Evolutionary conservation across 2,888 invertebrate species (phyloP), one percentile per base, ranked within the genome.

Genomic region (Cosmia trapezina): DNA sequence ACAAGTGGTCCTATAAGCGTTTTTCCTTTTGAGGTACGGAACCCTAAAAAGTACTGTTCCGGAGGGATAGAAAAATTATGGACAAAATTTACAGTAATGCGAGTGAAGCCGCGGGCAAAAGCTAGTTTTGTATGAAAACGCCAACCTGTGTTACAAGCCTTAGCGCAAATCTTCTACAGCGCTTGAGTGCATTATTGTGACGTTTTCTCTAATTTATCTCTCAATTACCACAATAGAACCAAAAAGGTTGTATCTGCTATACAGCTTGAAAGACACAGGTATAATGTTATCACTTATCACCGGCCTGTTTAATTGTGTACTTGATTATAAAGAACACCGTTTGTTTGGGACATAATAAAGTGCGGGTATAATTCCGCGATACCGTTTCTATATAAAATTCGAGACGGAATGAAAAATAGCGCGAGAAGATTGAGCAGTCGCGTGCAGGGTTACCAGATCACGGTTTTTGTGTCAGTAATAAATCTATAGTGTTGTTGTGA

Each of bases 351-450:
- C 81, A 81, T 82, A 87, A 88, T 87, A 87, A 89, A 89, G 85
- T 87, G 82, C 76, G 81, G 80, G 86, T 81, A 89, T 91, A 91
- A 91, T 90, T 89, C 78, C 53, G 70, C 82, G 84, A 88, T 89
- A 88, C 89, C 88, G 81, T 86, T 86, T 86, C 89, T 90, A 65
- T 82, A 89, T 90, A 89, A 28, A 89, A 90, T 88, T 89, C 85
- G 83, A 86, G 84, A 75, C 76, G 80, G 83, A 87, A 89, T 87
- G 86, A 87, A 86, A 86, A 87, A 85, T 72, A 76, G 81, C 81
- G 69, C 59, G 70, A 22, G 54, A 82, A 87, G 87, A 89, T 89
- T 82, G 80, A 79, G 87, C 85, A 82, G 81, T 79, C 71, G 79
- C 75, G 79, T 71, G 54, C 74, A 80, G 85, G 85, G 85, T 47